phyloP scores from a whole-genome alignment of 2,113 vertebrate genomes.

The Odontophorus gujanensis region DNA sequence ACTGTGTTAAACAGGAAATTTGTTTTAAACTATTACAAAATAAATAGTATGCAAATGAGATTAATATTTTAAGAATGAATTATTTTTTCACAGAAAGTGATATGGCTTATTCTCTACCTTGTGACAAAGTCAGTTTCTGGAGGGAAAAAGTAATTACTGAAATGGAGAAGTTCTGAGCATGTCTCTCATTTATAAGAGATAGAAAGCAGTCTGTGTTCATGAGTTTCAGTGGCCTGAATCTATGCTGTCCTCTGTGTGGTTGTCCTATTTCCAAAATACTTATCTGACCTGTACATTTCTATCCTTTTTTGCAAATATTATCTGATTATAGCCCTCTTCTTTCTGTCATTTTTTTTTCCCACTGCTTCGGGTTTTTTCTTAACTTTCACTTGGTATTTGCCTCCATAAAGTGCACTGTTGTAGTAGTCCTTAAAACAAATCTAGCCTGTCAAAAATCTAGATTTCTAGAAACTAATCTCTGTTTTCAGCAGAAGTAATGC shows the following conservation, averaged over 20 bases:
- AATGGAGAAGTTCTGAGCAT: not conserved
- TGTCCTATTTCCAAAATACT: not conserved
- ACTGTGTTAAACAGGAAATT: not conserved
- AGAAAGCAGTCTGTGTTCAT: not conserved
- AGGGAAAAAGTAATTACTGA: not conserved
- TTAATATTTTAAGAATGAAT: not conserved
- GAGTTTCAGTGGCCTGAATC: not conserved
- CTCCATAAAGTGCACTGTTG: not conserved
- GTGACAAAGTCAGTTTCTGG: not conserved
- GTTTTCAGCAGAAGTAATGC: not conserved
- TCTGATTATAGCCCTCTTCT: not conserved
- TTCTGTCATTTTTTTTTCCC: not conserved
- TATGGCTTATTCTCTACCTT: not conserved
- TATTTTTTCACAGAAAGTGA: not conserved
- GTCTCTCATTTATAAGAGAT: not conserved
- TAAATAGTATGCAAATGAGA: not conserved
- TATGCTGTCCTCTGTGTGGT: not conserved
- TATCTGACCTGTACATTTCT: not conserved
- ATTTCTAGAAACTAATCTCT: not conserved
- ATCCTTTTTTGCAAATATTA: not conserved
- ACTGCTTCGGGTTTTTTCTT: not conserved
- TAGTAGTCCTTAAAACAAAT: not conserved
- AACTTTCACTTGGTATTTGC: not conserved
- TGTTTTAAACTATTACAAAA: not conserved
- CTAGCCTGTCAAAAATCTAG: not conserved